These are phyloP conservation scores for Zelleria hepariella DNA, from an alignment of 2,888 invertebrate species.

Conservation along the genomic window DNA sequence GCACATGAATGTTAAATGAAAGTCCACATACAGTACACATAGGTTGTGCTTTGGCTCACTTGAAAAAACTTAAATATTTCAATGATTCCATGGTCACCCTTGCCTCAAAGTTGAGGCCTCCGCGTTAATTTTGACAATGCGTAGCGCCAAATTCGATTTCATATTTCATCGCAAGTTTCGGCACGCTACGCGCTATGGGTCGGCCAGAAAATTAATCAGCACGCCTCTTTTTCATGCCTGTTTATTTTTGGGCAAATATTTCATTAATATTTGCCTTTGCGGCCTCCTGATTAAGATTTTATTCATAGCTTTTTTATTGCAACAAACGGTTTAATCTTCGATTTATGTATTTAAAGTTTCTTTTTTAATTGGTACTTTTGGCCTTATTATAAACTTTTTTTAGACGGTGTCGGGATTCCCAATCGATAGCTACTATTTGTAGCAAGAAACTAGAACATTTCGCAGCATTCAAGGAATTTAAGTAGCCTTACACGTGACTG, in stretches of 20 bases:
- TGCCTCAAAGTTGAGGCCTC: conserved; percentile 19
- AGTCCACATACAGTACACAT: no score
- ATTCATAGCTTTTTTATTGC: conserved; percentile 42
- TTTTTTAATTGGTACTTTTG: background rate
- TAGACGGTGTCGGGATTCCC: background rate
- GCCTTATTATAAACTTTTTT: background rate
- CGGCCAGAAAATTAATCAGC: conserved; percentile 61
- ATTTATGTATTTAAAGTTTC: background rate
- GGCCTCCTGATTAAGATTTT: conserved; percentile 62
- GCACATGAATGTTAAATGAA: no score
- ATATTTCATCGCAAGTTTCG: conserved; percentile 21
- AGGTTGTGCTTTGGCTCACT: no score
- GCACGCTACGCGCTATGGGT: conserved; percentile 24
- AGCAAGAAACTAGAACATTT: no score
- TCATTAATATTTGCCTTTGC: conserved; percentile 35
- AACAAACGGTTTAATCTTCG: background rate
- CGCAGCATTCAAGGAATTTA: no score
- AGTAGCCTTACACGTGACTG: no score
- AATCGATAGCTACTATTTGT: no score
- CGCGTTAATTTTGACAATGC: conserved; percentile 58
- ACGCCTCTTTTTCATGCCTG: conserved; percentile 62
- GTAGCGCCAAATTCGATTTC: conserved; percentile 49
- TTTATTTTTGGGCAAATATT: conserved; percentile 59
- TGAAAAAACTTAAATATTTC: no score
- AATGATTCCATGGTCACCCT: conserved; percentile 26